Evolutionary conservation across 2,888 invertebrate genomes (phyloP), one percentile per base, ranked within the genome.

Genomic region (Thera britannica): DNA sequence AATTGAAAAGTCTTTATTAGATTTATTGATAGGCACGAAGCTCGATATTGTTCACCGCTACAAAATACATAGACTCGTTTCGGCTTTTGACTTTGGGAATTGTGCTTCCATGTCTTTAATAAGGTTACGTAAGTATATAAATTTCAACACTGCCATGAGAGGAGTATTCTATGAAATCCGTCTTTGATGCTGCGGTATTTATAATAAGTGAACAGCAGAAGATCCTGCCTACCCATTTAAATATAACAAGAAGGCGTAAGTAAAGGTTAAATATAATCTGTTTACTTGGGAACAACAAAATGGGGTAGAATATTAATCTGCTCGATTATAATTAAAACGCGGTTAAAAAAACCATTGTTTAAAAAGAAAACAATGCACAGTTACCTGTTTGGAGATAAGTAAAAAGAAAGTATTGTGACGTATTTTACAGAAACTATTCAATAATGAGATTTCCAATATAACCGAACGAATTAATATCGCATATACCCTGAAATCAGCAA

Each of bases 141-240:
- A 68, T 60, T 64, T 57, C 41, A 64, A 44, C 44, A 51, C n/a
- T 68, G 61, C 52, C 67, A 69, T 65, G 57, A n/a, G 62, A 68
- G 51, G 67, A 72, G 73, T 58, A 70, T 73, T 62, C 73, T 76
- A 78, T 75, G 72, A 80, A 75, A 81, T 82, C 82, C 74, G 74
- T 72, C 74, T 71, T 66, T 72, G 72, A 66, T 12, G 70, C 74
- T 75, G 77, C 51, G 79, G 76, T 75, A 79, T 83, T 80, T 77
- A 77, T 76, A 73, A 78, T 76, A 77, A 75, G 75, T 76, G 75
- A 74, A 72, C 59, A 52, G 52, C 52, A 52, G 34, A 52, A 52
- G 8, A 52, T 34, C 34, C 55, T 62, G 58, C 62, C 65, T 77
- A 73, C 69, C 74, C 78, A 79, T 77, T 76, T 75, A 70, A 78